Evolutionary conservation across 2,888 invertebrate genomes (phyloP).

Genomic region (Notodonta dromedarius): DNA sequence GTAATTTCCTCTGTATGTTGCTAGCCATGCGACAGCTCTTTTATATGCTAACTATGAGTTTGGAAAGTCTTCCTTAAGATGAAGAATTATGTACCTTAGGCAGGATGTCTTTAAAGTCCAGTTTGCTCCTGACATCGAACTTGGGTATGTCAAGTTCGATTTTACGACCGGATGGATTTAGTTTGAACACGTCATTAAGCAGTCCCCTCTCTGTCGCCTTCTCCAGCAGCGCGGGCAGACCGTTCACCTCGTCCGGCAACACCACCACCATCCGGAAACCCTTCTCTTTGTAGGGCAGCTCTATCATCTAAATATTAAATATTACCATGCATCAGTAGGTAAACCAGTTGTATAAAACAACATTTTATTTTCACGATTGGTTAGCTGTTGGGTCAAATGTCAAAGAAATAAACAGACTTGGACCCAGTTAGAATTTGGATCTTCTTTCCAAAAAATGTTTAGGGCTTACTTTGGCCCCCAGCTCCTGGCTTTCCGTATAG

Average conservation of each 20-base stretch:
- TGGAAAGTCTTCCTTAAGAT: background rate
- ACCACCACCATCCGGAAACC: slow-evolving; percentile 63
- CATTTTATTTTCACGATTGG: too few species aligned
- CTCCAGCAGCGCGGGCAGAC: slow-evolving; percentile 50
- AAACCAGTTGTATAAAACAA: too few species aligned
- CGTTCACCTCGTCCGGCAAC: slow-evolving; percentile 56
- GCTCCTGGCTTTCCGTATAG: slow-evolving; percentile 46
- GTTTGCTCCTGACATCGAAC: slow-evolving; percentile 53
- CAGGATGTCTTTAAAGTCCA: slow-evolving; percentile 52
- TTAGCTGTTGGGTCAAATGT: too few species aligned
- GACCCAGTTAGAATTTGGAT: background rate
- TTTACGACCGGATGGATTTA: slow-evolving; percentile 38
- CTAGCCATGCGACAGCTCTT: too few species aligned
- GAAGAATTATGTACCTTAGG: slow-evolving; percentile 46
- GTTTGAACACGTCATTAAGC: slow-evolving; percentile 48
- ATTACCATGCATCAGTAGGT: too few species aligned
- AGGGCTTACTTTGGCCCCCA: slow-evolving; percentile 50
- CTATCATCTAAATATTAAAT: slow-evolving; percentile 47
- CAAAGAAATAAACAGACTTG: too few species aligned
- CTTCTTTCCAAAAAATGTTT: too few species aligned
- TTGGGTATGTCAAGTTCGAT: slow-evolving; percentile 56
- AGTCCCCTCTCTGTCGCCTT: slow-evolving; percentile 51
- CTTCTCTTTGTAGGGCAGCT: slow-evolving; percentile 59
- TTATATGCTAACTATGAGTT: too few species aligned
- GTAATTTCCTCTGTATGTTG: too few species aligned